Evolutionary conservation across 2,797 vertebrate species (phyloP), one percentile per base, ranked within the genome.

Genomic region (Semotilus atromaculatus): DNA sequence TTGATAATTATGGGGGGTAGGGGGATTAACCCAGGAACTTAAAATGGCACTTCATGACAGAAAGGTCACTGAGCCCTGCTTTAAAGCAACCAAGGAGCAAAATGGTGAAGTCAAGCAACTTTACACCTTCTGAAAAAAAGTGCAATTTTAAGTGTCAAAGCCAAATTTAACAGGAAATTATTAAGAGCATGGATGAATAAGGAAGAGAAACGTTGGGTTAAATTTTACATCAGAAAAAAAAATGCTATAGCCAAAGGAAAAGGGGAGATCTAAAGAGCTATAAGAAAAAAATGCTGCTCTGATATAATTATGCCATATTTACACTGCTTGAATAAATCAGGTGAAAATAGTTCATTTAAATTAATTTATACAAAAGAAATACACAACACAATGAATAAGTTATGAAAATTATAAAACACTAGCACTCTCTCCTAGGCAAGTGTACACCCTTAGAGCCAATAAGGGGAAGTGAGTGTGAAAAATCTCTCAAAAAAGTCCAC

Each of bases 361-460:
- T 86, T 74, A 88, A 86, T 88, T 80, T 85, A 86, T 78, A 60
- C 45, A 85, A 76, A 75, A 75, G 58, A 75, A 85, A 71, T 60
- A 34, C 81, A 81, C 77, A 84, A 81, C 77, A 75, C 21, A 71
- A 51, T 82, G 75, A 86, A 66, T 81, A 88, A 83, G 85, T 88
- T 89, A 86, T 81, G 80, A 66, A 86, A 89, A 71, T 81, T 82
- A 89, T 85, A 85, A 89, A 88, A 90, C 67, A 70, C 67, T 73
- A 79, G 75, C 62, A 85, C 89, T 90, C 86, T 85, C 88, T 87
- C 71, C 48, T 48, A 51, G 90, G 60, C 86, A 89, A 85, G 72
- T 66, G 80, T 80, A 74, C 89, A 91, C 90, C 92, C 92, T 93
- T 93, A 92, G 89, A 94, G 90, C 90, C 91, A 94, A 95, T 95